Conservation (phyloP, 2,888 invertebrate species). For the Pandemis heparana region DNA sequence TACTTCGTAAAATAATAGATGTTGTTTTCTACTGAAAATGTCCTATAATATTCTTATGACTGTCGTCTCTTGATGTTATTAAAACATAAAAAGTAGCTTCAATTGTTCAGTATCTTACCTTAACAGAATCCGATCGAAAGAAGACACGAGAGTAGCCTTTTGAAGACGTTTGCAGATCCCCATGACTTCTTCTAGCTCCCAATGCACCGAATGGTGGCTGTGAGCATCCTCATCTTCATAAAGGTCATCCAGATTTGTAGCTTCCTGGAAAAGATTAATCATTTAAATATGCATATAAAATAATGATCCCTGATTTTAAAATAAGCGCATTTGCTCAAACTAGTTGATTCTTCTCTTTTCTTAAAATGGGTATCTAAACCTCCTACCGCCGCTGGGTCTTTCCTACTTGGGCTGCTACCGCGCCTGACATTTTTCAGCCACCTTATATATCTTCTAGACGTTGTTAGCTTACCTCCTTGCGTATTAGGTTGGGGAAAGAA, state of each 20-base stretch:
- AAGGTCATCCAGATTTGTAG: slow-evolving; percentile 76
- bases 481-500: slow-evolving; percentile 76
- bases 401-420: no score
- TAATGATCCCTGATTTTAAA: background rate
- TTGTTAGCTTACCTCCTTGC: slow-evolving; percentile 70
- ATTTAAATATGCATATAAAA: background rate
- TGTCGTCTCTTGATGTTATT: background rate
- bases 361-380: no score
- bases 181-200: slow-evolving; percentile 80
- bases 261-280: slow-evolving; percentile 60
- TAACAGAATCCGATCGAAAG: slow-evolving; percentile 71
- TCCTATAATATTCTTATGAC: no score
- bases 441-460: no score
- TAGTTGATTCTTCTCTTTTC: no score
- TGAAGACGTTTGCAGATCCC: slow-evolving; percentile 76
- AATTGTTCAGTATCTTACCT: slow-evolving; percentile 58
- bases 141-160: slow-evolving; percentile 72
- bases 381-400: no score
- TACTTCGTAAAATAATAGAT: no score
- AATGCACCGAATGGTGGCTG: slow-evolving; percentile 75
- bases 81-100: background rate
- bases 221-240: slow-evolving; percentile 72
- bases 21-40: no score
- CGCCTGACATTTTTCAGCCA: no score
- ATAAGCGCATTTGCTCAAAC: no score